These are phyloP conservation scores for Conomelus anceps DNA, from an alignment of 2,888 invertebrate species.

Conservation along the genomic window DNA sequence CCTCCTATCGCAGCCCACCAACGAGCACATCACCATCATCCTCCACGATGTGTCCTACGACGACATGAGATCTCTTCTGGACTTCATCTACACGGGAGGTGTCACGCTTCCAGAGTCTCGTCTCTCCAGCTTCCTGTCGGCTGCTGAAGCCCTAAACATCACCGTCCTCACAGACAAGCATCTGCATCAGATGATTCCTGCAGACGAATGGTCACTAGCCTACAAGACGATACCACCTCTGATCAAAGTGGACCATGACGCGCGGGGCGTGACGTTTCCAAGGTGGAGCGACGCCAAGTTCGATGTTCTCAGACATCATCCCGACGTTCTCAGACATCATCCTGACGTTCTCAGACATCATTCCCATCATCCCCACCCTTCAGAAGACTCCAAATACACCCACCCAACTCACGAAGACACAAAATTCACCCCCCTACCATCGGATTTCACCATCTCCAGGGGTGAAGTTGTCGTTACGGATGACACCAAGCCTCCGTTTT, in stretches of 20 bases:
- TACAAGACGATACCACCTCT: constrained; percentile 17
- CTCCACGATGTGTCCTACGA: constrained; percentile 57
- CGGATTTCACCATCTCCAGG: too few species aligned
- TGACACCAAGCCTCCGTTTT: background rate
- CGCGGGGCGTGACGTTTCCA: background rate
- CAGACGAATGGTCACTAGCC: background rate
- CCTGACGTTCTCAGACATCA: too few species aligned
- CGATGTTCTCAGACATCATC: background rate
- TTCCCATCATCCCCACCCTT: background rate
- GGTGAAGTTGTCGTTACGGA: background rate
- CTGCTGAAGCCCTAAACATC: constrained; percentile 41
- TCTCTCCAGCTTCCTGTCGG: constrained; percentile 52
- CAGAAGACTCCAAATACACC: background rate
- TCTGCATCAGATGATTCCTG: constrained; percentile 24
- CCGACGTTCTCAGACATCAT: too few species aligned
- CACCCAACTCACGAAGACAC: too few species aligned
- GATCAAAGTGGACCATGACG: constrained; percentile 21
- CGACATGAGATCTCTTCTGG: constrained; percentile 56
- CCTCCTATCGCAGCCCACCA: constrained; percentile 30
- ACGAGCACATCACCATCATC: constrained; percentile 54
- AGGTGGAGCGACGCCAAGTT: background rate
- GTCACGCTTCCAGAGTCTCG: constrained; percentile 52
- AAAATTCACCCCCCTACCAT: background rate
- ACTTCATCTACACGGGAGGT: constrained; percentile 63
- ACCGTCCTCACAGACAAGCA: constrained; percentile 30